Evolutionary conservation across 2,888 invertebrate species (phyloP).

Genomic region (Thymelicus lineola): DNA sequence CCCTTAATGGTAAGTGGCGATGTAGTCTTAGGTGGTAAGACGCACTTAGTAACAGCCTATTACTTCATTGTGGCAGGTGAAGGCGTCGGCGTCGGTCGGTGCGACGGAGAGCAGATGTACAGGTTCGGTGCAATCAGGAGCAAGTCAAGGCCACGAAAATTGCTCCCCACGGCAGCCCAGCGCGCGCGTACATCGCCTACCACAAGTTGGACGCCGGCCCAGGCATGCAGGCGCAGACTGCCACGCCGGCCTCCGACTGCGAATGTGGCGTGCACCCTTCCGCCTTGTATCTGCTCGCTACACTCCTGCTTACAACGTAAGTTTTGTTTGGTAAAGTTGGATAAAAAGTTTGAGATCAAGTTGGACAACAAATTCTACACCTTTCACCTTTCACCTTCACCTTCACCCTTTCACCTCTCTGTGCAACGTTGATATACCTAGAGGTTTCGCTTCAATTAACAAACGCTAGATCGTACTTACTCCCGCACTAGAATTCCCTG

Average conservation of each 20-base stretch:
- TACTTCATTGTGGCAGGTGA: slow-evolving; percentile 54
- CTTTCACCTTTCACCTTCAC: no score
- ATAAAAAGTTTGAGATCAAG: no score
- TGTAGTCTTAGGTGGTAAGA: no score
- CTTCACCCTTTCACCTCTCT: no score
- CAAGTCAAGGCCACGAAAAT: slow-evolving; percentile 74
- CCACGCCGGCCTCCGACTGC: slow-evolving; percentile 82
- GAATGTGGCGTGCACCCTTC: slow-evolving; percentile 88
- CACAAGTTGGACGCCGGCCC: slow-evolving; percentile 86
- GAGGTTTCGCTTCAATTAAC: no score
- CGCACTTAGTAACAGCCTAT: no score
- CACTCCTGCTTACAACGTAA: slow-evolving; percentile 82
- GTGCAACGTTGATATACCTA: no score
- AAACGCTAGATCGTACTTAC: no score
- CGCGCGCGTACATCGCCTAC: slow-evolving; percentile 86
- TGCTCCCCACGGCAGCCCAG: slow-evolving; percentile 80
- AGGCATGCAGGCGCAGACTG: slow-evolving; percentile 81
- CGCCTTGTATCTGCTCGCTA: slow-evolving; percentile 87
- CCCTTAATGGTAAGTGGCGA: no score
- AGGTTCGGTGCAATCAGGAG: slow-evolving; percentile 67
- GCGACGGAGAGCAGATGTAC: slow-evolving; percentile 72
- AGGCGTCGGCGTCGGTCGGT: slow-evolving; percentile 59
- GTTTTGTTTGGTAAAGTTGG: slow-evolving; percentile 10
- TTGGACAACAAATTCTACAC: no score
- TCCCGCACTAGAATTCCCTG: no score